Percentiles rank a stretch among this genome's conserved stretches.
phyloP scores from a whole-genome alignment of 1,140 invertebrate genomes.

The Drosophila biarmipes region DNA sequence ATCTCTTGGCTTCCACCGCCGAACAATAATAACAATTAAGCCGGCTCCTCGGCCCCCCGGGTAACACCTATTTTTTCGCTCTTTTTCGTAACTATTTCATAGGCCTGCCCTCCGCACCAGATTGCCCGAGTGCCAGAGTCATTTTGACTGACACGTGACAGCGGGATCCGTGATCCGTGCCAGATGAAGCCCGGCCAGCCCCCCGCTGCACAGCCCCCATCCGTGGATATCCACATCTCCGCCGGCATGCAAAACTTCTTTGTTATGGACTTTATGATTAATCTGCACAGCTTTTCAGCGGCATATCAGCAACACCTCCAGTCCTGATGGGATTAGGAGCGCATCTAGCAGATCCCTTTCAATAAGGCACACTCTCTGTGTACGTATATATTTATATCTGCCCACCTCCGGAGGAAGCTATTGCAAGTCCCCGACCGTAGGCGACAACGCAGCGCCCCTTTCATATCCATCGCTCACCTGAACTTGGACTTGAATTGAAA shows the following conservation, averaged over 20 bases:
- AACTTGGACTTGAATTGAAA: slow-evolving; percentile 52
- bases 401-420: slow-evolving; percentile 21
- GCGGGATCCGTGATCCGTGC: slow-evolving; percentile 28
- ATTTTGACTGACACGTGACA: slow-evolving; percentile 68
- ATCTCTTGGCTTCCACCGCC: slow-evolving; percentile 24
- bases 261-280: slow-evolving; percentile 68
- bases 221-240: slow-evolving; percentile 5
- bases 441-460: slow-evolving; percentile 18
- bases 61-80: slow-evolving; percentile 63
- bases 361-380: slow-evolving; percentile 1
- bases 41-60: slow-evolving; percentile 29
- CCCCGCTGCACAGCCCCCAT: slow-evolving; percentile 29
- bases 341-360: slow-evolving; percentile 35
- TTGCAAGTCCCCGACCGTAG: slow-evolving; percentile 9
- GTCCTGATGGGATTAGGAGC: slow-evolving; percentile 37
- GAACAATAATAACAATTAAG: slow-evolving; percentile 74
- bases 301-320: slow-evolving; percentile 67
- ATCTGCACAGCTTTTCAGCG: slow-evolving; percentile 63
- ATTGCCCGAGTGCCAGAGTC: slow-evolving; percentile 14
- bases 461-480: slow-evolving; percentile 29
- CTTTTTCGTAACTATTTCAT: slow-evolving; percentile 53
- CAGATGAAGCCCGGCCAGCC: slow-evolving; percentile 18
- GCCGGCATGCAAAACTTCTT: slow-evolving; percentile 59
- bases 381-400: not conserved
- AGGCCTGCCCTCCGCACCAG: slow-evolving; percentile 40